A percentile compares a stretch with the other conserved stretches of the same genome.
phyloP scores from a whole-genome alignment of 2,113 vertebrate species.

The Emydura subglobosa region DNA sequence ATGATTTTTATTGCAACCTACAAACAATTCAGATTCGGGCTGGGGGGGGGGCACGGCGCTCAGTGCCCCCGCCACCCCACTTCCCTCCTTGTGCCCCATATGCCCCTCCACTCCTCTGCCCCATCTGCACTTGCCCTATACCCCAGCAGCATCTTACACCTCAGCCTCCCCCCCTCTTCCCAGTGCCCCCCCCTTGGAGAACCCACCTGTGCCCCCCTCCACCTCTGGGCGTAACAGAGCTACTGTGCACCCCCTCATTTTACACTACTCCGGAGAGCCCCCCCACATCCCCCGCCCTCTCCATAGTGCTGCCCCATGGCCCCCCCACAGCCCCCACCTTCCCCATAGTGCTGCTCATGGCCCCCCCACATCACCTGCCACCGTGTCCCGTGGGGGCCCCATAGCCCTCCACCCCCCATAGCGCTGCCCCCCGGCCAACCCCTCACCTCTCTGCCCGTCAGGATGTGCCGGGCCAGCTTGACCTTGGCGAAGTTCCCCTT shows the following conservation, averaged over 20 bases:
- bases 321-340: fast-evolving
- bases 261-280: neutral
- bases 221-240: neutral
- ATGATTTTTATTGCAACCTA: slow-evolving; percentile 87
- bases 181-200: too few species aligned
- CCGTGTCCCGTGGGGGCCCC: too few species aligned
- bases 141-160: neutral
- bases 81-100: neutral
- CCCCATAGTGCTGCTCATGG: neutral
- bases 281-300: too few species aligned
- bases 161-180: neutral
- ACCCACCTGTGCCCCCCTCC: neutral
- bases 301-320: neutral
- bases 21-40: neutral
- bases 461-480: slow-evolving; percentile 88
- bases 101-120: neutral
- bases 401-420: neutral
- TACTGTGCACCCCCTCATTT: too few species aligned
- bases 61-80: neutral
- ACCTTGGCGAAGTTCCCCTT: slow-evolving; percentile 97
- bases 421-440: neutral
- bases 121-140: neutral
- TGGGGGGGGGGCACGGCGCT: neutral
- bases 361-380: slow-evolving; percentile 77
- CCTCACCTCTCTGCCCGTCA: slow-evolving; percentile 90